Percentiles rank a stretch among this genome's conserved stretches.
Conservation (phyloP, 2,113 vertebrate species). For the Burhinus bistriatus region DNA sequence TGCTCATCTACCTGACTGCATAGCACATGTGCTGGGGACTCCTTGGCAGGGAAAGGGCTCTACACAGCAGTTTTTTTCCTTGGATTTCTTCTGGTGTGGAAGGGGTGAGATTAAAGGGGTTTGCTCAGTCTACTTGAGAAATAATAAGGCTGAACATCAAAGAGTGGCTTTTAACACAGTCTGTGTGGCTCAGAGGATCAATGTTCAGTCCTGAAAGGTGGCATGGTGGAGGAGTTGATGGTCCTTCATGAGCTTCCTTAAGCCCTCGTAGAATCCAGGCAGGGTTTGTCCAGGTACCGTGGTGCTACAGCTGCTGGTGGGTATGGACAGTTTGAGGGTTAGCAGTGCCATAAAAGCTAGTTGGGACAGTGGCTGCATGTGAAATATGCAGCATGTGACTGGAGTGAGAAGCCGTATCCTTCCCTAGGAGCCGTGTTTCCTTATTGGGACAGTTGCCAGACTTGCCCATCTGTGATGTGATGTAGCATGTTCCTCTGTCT, state of each 20-base stretch:
- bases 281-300: background rate
- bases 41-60: background rate
- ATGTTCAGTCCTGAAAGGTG: background rate
- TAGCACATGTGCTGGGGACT: accelerated
- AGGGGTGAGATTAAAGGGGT: background rate
- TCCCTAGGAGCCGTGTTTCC: background rate
- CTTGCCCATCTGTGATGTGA: background rate
- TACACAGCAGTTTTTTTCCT: background rate
- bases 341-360: accelerated
- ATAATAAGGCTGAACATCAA: background rate
- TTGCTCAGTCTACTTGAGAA: background rate
- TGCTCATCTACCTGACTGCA: background rate
- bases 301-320: background rate
- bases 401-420: background rate
- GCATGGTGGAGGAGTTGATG: background rate
- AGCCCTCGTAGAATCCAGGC: background rate
- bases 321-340: background rate
- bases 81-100: background rate
- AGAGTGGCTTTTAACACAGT: background rate
- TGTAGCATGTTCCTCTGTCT: background rate
- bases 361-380: background rate
- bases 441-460: background rate
- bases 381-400: background rate
- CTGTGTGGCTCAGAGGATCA: background rate
- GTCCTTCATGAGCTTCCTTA: background rate